A percentile compares a stretch with the other conserved stretches of the same genome.
phyloP scores from a whole-genome alignment of 2,888 invertebrate genomes.

The Nowickia ferox region DNA sequence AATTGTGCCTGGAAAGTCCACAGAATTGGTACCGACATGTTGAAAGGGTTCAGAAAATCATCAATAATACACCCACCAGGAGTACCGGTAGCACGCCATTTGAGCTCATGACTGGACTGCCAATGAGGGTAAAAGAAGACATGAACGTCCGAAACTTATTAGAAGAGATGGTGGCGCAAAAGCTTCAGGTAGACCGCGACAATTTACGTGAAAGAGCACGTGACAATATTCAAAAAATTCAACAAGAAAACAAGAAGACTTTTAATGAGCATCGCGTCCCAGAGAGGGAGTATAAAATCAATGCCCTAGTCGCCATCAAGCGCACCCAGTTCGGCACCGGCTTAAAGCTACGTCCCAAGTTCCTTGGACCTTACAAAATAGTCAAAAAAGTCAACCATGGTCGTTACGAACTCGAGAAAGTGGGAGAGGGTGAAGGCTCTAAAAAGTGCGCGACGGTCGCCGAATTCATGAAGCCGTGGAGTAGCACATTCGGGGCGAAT shows the following conservation, averaged over 20 bases:
- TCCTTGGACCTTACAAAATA: slow-evolving; percentile 36
- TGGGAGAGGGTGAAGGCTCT: slow-evolving; percentile 21
- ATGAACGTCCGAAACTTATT: not conserved
- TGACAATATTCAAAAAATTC: slow-evolving; percentile 21
- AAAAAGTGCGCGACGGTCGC: slow-evolving; percentile 24
- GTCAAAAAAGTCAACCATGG: slow-evolving; percentile 14
- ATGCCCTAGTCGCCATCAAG: not conserved
- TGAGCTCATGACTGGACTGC: not conserved
- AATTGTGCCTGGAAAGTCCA: no score
- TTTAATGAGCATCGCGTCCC: no score
- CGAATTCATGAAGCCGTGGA: slow-evolving; percentile 33
- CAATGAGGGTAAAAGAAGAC: no score
- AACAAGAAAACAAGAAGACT: slow-evolving; percentile 9
- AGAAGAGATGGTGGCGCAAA: not conserved
- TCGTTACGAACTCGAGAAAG: slow-evolving; percentile 1
- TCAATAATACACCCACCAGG: no score
- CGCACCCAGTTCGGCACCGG: slow-evolving; percentile 22
- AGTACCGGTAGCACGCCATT: not conserved
- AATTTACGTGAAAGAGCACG: not conserved
- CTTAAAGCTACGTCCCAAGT: slow-evolving; percentile 25
- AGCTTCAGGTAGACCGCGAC: not conserved
- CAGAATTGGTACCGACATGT: no score
- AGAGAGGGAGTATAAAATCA: no score
- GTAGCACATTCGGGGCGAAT: slow-evolving; percentile 24
- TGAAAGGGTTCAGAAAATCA: no score